Base-by-base conservation (phyloP, 2,888 invertebrate genomes). In the Lymantria monacha region DNA sequence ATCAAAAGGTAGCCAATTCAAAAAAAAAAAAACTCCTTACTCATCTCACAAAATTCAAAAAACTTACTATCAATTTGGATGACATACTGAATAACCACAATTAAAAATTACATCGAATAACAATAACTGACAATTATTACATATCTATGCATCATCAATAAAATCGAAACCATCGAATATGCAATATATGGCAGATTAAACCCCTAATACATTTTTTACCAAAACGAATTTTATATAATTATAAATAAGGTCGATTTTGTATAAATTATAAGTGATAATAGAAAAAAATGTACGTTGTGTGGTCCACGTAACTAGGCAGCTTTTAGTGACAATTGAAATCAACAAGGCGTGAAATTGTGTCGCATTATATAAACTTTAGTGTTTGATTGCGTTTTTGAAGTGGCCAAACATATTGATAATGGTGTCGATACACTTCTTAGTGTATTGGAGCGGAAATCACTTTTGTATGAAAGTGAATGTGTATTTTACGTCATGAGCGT, bases 331-430 rank as follows among this genome's bases (percentile, higher is more conserved):
- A 78, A 80, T 76, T 70, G 72, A 69, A 80, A 60, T 82, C 81
- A 85, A 85, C 76, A 82, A 62, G 53, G 79, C 90, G 79, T 90
- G 80, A 88, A 90, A 90, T 91, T 87, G 79, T 83, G 85, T 88
- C 87, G 87, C 81, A 69, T 82, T 81, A 73, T 72, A 54, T 53
- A 31, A 54, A 52, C 44, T 51, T 57, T 59, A 66, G 58, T 66
- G 69, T 59, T 64, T 77, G 72, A 67, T 67, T 68, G 61, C 61
- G 66, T 68, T 69, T 65, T 68, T 78, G 74, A 76, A 80, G 83
- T 82, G 78, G 72, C 74, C n/a, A 72, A 80, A 70, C 50, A 73
- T 59, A 71, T 80, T 81, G 63, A 71, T 59, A 47, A 55, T 61
- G 63, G 76, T 80, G 77, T 81, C 70, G 71, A 68, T 68, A 66